Base-by-base conservation (phyloP, 2,888 invertebrate genomes). In the Pyrrhosoma nymphula region DNA sequence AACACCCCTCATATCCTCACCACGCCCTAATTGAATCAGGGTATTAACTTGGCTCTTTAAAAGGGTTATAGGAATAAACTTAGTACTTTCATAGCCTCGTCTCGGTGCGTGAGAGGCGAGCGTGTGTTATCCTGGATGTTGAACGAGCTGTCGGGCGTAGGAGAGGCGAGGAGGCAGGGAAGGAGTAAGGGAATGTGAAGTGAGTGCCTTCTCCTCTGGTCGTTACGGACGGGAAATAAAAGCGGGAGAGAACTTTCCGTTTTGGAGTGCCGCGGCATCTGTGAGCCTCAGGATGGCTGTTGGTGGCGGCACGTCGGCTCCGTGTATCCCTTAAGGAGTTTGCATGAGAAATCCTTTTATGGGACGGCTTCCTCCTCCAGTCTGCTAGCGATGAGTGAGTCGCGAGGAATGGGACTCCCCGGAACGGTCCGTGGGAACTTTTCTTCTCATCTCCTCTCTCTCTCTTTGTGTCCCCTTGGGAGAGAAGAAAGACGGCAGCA, bases 221-320 rank as follows among this genome's bases (percentile, higher is more conserved):
- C 82, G 82, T 82, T 82, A 75, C 75, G 93, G 91, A 56, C n/a
- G 56, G 60, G 63, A n/a, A 93, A 93, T 93, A 93, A 93, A 93
- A 93, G 35, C 47, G 47, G 8, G 47, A 14, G 82, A 30, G 35
- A 30, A 35, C 35, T 82, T 82, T 82, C 82, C 91, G 63, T 91
- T 91, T 63, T 93, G 93, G 93, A 93, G 93, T 75, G 93, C 93
- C 69, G 82, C 82, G 75, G 93, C 93, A 93, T 93, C 93, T 93
- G 93, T 93, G 63, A 47, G 47, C 35, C 26, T 30, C 39, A n/a
- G 55, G 56, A 56, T 75, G 35, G 30, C 30, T 82, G 82, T 30
- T 16, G 82, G 30, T n/a, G 69, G 69, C 69, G 69, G 69, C 26
- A n/a, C 69, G 69, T 69, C 69, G 26, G n/a, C 69, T 69, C 69